These are phyloP conservation scores for Fringilla coelebs DNA, from an alignment of 2,797 vertebrate species.

Conservation along the genomic window DNA sequence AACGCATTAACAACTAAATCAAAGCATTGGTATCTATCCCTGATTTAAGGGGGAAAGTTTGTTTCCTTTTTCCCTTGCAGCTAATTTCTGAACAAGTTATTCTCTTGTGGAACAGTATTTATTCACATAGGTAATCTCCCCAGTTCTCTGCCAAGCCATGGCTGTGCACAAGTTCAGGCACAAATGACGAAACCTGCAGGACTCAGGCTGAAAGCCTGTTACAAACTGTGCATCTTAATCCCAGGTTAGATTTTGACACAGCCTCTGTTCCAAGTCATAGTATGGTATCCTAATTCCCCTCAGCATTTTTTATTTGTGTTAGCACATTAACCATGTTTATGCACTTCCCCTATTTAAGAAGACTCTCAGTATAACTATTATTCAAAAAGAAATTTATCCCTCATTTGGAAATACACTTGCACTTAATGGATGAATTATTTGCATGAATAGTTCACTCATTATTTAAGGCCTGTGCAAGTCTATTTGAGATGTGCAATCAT, in stretches of 20 bases:
- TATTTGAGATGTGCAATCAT: not conserved
- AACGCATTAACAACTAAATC: accelerated
- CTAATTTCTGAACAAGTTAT: not conserved
- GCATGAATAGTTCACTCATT: not conserved
- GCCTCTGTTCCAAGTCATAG: not conserved
- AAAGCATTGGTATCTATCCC: not conserved
- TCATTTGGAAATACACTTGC: not conserved
- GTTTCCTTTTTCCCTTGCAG: not conserved
- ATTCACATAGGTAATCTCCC: not conserved
- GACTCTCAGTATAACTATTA: not conserved
- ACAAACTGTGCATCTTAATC: not conserved
- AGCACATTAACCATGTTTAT: not conserved
- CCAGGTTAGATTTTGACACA: not conserved
- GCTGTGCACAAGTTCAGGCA: accelerated
- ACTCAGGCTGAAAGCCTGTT: not conserved
- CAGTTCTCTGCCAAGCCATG: not conserved
- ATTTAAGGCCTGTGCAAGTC: not conserved
- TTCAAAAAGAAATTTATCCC: not conserved
- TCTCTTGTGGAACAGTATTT: not conserved
- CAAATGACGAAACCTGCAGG: not conserved
- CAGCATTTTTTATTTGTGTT: not conserved
- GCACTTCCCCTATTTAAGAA: not conserved
- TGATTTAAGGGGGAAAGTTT: not conserved
- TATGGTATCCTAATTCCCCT: not conserved
- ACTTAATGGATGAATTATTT: not conserved